A percentile compares a stretch with the other conserved stretches of the same genome.
phyloP scores from a whole-genome alignment of 23 tunicate species.

The Styela plicata region DNA sequence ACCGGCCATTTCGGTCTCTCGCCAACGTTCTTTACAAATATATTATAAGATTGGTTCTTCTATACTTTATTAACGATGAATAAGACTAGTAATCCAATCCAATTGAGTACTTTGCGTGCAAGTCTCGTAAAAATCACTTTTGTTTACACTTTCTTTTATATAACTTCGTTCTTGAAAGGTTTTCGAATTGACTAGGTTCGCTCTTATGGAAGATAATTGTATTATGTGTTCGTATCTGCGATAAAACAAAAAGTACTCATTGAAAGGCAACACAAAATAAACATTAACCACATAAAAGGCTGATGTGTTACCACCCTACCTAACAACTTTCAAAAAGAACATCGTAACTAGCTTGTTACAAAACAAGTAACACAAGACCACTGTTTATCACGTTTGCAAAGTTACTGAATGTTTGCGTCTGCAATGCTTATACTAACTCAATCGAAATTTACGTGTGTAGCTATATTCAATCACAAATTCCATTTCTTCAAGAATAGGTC shows the following conservation, averaged over 20 bases:
- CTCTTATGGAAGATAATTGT: neutral
- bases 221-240: neutral
- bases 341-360: neutral
- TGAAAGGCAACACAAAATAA: conserved; percentile 7
- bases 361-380: neutral
- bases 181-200: neutral
- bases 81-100: conserved; percentile 34
- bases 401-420: too few relatives aligned
- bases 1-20: conserved; percentile 17
- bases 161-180: neutral
- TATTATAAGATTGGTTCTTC: neutral
- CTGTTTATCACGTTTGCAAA: neutral
- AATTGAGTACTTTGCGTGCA: conserved; percentile 1
- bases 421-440: too few relatives aligned
- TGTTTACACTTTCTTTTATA: conserved; percentile 7
- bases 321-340: neutral
- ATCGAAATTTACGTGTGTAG: too few relatives aligned
- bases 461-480: too few relatives aligned
- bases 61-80: neutral
- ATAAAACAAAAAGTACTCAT: neutral
- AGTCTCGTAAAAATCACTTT: conserved; percentile 10
- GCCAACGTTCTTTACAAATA: conserved; percentile 4
- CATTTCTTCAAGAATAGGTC: too few relatives aligned
- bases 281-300: conserved; percentile 13
- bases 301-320: neutral